phyloP scores from a whole-genome alignment of 2,797 vertebrate species.

The Rachycentron canadum region DNA sequence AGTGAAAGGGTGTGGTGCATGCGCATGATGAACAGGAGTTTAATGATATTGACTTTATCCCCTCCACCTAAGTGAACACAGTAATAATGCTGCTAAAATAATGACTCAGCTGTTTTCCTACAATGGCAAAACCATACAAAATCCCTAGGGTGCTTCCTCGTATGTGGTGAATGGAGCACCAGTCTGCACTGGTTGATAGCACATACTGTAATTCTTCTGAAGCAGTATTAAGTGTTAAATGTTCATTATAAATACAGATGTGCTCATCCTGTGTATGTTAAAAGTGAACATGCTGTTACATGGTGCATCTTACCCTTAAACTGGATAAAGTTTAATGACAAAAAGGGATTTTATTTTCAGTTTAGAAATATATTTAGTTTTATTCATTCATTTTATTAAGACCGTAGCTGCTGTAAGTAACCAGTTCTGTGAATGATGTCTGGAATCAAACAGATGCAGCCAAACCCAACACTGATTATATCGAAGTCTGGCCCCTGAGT shows the following conservation, averaged over 20 bases:
- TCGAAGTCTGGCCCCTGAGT: slow-evolving; percentile 18
- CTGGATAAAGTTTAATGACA: neutral
- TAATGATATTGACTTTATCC: slow-evolving; percentile 28
- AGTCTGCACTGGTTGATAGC: slow-evolving; percentile 3
- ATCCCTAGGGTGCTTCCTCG: slow-evolving; percentile 13
- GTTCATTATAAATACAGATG: slow-evolving; percentile 3
- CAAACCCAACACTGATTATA: slow-evolving; percentile 19
- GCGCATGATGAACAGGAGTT: slow-evolving; percentile 31
- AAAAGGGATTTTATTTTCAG: neutral
- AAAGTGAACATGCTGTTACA: neutral
- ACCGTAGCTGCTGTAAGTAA: neutral
- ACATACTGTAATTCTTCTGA: slow-evolving; percentile 11
- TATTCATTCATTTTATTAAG: neutral
- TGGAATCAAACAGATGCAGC: neutral
- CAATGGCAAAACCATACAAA: slow-evolving; percentile 14
- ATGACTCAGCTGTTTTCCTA: slow-evolving; percentile 34
- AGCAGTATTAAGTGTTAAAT: neutral
- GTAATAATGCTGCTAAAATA: slow-evolving; percentile 5
- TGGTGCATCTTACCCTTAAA: neutral
- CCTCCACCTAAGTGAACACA: slow-evolving; percentile 34
- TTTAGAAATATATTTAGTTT: neutral
- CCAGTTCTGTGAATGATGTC: neutral
- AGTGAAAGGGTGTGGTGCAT: slow-evolving; percentile 25
- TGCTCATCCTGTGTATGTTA: neutral
- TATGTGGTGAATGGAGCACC: neutral